A percentile compares a stretch with the other conserved stretches of the same genome.
phyloP scores from a whole-genome alignment of 2,888 invertebrate species.

The Lepidonotus clava region DNA sequence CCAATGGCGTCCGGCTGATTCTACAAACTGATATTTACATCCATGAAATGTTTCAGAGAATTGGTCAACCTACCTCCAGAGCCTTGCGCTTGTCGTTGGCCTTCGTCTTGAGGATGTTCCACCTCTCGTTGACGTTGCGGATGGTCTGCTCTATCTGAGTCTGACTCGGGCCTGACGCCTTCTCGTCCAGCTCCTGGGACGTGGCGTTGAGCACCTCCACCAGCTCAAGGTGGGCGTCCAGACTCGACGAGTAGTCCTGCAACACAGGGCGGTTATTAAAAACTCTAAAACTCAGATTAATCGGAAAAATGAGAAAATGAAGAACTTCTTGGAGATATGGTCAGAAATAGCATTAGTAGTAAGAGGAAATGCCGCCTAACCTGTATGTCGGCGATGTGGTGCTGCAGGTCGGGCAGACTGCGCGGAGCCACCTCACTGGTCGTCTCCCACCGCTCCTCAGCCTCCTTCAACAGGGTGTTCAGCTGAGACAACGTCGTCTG shows the following conservation, averaged over 20 bases:
- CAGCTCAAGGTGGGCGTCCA: constrained; percentile 90
- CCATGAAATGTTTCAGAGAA: too few relatives aligned
- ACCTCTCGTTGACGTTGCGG: constrained; percentile 70
- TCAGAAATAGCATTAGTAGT: too few relatives aligned
- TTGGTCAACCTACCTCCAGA: constrained; percentile 31
- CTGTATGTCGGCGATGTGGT: constrained; percentile 83
- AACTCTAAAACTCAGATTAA: too few relatives aligned
- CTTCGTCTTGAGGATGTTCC: constrained; percentile 63
- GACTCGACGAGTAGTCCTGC: constrained; percentile 70
- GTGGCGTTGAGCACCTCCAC: constrained; percentile 91
- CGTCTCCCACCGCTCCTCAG: constrained; percentile 89
- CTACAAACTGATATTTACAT: too few relatives aligned
- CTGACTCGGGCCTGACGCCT: constrained; percentile 84
- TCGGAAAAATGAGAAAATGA: too few relatives aligned
- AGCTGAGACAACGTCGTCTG: constrained; percentile 81
- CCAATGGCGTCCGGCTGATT: too few relatives aligned
- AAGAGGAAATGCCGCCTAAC: constrained; percentile 49
- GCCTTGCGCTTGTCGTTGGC: constrained; percentile 50
- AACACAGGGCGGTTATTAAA: too few relatives aligned
- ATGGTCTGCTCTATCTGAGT: constrained; percentile 66
- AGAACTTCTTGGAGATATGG: too few relatives aligned
- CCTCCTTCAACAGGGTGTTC: constrained; percentile 83
- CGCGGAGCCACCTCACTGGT: constrained; percentile 83
- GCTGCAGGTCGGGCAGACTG: constrained; percentile 90
- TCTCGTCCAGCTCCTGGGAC: constrained; percentile 86